Conservation (phyloP, 2,888 invertebrate species). For the Anoncus sp. region DNA sequence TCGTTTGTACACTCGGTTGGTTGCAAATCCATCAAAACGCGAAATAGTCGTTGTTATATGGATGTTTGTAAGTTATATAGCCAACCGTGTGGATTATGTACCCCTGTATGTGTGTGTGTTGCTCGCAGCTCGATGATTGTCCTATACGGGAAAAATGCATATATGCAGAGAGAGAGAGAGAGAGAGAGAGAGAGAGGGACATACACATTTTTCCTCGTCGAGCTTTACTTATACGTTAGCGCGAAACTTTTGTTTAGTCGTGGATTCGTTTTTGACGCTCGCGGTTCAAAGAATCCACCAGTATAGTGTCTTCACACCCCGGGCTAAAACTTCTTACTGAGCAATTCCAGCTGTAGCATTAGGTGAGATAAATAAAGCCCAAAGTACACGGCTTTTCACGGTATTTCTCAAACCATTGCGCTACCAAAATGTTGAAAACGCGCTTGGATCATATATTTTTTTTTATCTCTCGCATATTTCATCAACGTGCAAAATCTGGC, state of each 20-base stretch:
- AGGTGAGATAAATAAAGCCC: constrained; percentile 14
- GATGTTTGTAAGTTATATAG: constrained; percentile 10
- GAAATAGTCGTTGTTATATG: constrained; percentile 54
- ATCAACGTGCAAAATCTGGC: constrained; percentile 53
- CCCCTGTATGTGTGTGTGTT: constrained; percentile 16
- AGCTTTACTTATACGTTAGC: not conserved
- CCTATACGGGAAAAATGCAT: not conserved
- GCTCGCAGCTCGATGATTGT: not conserved
- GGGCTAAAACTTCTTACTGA: not conserved
- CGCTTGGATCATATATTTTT: constrained; percentile 15
- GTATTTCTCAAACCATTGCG: not conserved
- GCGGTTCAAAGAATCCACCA: constrained; percentile 18
- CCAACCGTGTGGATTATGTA: constrained; percentile 20
- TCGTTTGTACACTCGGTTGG: constrained; percentile 61
- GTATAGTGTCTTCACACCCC: not conserved
- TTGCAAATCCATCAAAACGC: constrained; percentile 64
- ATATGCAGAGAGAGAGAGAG: constrained; percentile 20
- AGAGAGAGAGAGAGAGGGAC: constrained; percentile 36
- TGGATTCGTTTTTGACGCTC: constrained; percentile 32
- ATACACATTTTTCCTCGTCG: constrained; percentile 8
- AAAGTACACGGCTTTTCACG: not conserved
- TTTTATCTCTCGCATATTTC: constrained; percentile 30
- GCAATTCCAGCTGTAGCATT: constrained; percentile 3
- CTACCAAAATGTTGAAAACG: constrained; percentile 12
- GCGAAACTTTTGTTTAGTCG: constrained; percentile 31